These are phyloP conservation scores for Asarcornis scutulata DNA, from an alignment of 2,113 vertebrate species.

Conservation along the genomic window DNA sequence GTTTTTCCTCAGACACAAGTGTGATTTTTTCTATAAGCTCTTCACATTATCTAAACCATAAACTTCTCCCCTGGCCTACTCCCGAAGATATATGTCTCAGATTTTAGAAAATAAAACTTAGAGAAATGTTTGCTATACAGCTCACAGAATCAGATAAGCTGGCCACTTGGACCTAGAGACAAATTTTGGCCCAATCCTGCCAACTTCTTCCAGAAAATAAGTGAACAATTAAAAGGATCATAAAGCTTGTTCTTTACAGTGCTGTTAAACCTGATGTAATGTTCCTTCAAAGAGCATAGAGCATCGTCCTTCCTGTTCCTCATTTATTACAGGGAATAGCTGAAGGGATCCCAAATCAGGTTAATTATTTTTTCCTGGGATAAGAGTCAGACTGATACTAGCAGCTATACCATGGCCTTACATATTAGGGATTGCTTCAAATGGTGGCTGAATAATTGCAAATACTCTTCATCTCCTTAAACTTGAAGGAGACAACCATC, in stretches of 20 bases:
- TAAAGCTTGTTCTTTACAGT: neutral
- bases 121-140: neutral
- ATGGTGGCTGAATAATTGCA: neutral
- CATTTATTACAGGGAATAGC: neutral
- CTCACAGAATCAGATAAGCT: neutral
- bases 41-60: neutral
- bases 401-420: neutral
- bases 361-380: neutral
- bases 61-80: neutral
- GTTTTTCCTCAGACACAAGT: neutral
- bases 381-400: neutral
- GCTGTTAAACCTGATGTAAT: neutral
- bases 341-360: neutral
- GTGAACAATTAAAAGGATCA: neutral
- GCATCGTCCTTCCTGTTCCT: neutral
- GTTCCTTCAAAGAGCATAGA: neutral
- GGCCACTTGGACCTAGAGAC: neutral
- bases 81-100: fast-evolving
- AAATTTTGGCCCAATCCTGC: neutral
- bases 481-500: neutral
- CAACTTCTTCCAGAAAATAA: neutral
- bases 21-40: neutral
- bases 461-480: slow-evolving; percentile 24
- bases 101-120: neutral
- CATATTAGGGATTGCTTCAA: neutral